A percentile compares a stretch with the other conserved stretches of the same genome.
Evolutionary conservation across 2,888 invertebrate species (phyloP).

Genomic region (Drosophila longiperda): DNA sequence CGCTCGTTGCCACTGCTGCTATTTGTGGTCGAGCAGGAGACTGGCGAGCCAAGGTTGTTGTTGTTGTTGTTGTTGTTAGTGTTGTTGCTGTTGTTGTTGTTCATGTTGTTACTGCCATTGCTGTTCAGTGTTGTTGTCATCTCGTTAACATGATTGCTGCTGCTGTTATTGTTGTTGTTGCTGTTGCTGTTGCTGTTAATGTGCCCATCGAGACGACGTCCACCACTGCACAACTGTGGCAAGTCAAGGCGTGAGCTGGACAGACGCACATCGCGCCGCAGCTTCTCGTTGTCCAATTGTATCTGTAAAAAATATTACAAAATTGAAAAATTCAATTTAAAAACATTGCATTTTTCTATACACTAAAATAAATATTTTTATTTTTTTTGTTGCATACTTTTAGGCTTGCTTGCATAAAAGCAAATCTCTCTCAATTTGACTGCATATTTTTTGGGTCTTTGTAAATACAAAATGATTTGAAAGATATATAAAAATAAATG

Average conservation of each 20-base stretch:
- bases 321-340: not conserved
- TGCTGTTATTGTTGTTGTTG: slow-evolving; percentile 60
- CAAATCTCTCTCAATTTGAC: not conserved
- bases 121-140: slow-evolving; percentile 40
- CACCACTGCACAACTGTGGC: slow-evolving; percentile 82
- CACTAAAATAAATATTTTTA: no score
- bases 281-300: slow-evolving; percentile 85
- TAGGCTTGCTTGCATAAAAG: not conserved
- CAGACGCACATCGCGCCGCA: slow-evolving; percentile 84
- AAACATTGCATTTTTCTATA: slow-evolving; percentile 4
- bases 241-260: slow-evolving; percentile 82
- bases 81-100: slow-evolving; percentile 60
- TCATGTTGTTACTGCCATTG: slow-evolving; percentile 75
- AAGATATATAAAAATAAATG: not conserved
- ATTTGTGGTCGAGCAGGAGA: slow-evolving; percentile 82
- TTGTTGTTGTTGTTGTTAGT: slow-evolving; percentile 68
- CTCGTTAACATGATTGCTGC: slow-evolving; percentile 48
- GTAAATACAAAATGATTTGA: not conserved
- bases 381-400: slow-evolving; percentile 23
- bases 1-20: slow-evolving; percentile 83
- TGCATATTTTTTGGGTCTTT: slow-evolving; percentile 18
- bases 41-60: slow-evolving; percentile 82
- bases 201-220: slow-evolving; percentile 82
- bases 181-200: slow-evolving; percentile 76
- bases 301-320: slow-evolving; percentile 69